These are phyloP conservation scores for Paratrypauchen microcephalus DNA, from an alignment of 2,797 vertebrate genomes.

Conservation along the genomic window DNA sequence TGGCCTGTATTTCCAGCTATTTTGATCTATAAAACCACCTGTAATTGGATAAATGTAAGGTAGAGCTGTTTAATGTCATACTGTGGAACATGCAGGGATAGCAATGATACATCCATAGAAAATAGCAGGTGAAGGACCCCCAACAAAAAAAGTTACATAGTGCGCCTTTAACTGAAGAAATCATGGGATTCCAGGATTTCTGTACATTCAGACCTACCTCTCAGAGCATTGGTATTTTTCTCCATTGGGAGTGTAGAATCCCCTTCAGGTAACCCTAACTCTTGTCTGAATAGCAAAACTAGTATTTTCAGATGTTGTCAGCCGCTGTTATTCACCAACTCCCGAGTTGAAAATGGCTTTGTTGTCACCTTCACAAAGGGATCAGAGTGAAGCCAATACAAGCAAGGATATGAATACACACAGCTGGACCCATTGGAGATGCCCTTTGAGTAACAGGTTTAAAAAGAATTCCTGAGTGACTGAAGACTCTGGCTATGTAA, in stretches of 20 bases:
- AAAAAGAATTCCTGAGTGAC: conserved; percentile 7
- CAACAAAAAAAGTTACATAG: too few species aligned
- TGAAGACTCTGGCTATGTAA: conserved; percentile 4
- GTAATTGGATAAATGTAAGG: too few species aligned
- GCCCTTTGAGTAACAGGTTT: conserved; percentile 6
- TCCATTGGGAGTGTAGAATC: conserved; percentile 5
- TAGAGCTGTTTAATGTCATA: too few species aligned
- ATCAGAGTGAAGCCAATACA: conserved; percentile 39
- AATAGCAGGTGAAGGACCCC: too few species aligned
- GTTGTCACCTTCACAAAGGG: conserved; percentile 34
- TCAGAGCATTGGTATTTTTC: neutral
- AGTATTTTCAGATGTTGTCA: conserved; percentile 19
- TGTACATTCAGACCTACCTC: neutral
- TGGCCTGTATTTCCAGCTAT: too few species aligned
- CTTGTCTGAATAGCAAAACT: conserved; percentile 28
- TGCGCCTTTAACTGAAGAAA: neutral
- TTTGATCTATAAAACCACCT: too few species aligned
- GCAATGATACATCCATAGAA: too few species aligned
- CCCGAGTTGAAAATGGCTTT: conserved; percentile 29
- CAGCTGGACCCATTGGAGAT: conserved; percentile 13
- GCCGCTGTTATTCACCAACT: conserved; percentile 21
- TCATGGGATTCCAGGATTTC: neutral
- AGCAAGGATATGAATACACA: conserved; percentile 23
- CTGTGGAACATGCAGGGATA: too few species aligned
- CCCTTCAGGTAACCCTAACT: conserved; percentile 10